Evolutionary conservation across 2,888 invertebrate genomes (phyloP), one percentile per base, ranked within the genome.

Genomic region (Colostygia pectinataria): DNA sequence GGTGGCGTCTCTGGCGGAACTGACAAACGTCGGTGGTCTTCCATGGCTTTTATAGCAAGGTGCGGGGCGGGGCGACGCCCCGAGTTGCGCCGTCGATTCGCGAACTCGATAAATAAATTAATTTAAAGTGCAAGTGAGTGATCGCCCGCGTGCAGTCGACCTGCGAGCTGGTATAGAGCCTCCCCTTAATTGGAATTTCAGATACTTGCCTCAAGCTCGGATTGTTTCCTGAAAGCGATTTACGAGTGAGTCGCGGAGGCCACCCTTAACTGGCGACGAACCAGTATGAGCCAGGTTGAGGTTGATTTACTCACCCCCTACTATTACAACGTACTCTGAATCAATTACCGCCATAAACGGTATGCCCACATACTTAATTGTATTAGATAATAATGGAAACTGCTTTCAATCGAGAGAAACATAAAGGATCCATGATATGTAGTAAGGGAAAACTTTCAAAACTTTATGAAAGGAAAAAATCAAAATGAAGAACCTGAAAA

Each of bases 91-190:
- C 85, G 89, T 89, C 86, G 88, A 84, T 82, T 77, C 83, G 83
- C 86, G 87, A 80, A 86, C 83, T 80, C 89, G 80, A 90, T 90
- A 90, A 90, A 90, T 91, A 89, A 90, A 91, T 90, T 90, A 90
- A 91, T 91, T 91, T 90, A 89, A 90, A 90, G 90, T 90, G 89
- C 89, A 89, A 90, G 90, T 90, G 88, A 90, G 84, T 83, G 90
- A 90, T 89, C 84, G 84, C 45, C 66, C 71, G 78, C 80, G 77
- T 85, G 85, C 83, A 83, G 66, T 66, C 74, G 66, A 77, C 84
- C 83, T 80, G 79, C 74, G 77, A 78, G 77, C 72, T 77, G 73
- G 64, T 71, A 65, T 78, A 77, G 79, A 77, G 79, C 79, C 79
- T 83, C 77, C 71, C 70, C 77, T 83, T 84, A 84, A 88, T 86